Base-by-base conservation (phyloP, 2,797 vertebrate species). In the Pangasius macronema region DNA sequence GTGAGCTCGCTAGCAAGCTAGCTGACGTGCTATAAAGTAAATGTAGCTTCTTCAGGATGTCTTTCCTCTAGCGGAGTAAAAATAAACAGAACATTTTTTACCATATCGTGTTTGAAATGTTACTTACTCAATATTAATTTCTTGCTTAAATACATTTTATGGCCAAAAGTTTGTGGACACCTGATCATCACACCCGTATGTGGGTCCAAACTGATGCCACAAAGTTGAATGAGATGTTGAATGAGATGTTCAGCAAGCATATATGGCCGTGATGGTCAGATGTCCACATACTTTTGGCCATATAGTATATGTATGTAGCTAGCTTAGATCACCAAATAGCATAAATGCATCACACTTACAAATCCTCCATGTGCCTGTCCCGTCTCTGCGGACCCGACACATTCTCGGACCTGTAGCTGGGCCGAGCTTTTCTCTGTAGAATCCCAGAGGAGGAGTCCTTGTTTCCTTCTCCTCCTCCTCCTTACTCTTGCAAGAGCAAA, bases 291-390 rank as follows among this genome's bases (percentile, higher is more conserved):
- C 22, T 7, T 46, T 49, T n/a, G 42, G 10, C 24, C 39, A 13
- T 75, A 75, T 49, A 27, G 42, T 27, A 42, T 1, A 7, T 75
- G 16, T 75, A 75, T 49, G 9, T 75, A 75, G 42, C 42, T 6
- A 75, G n/a, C 0, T 53, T 42, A 18, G 73, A 5, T 51, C 7
- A 53, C 5, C 16, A 76, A 30, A 51, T 51, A 51, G 13, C 4
- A 49, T 76, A 76, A 76, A 51, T 76, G 18, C 46, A 27, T 49
- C 30, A 51, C 46, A 76, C 98, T 97, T 97, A 99, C 98, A 94
- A 98, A 98, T 91, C 95, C 96, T 93, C 97, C 97, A 85, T 94
- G 95, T 0, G 94, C 93, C 91, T 94, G 92, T 87, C 94, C 95
- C 92, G 96, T 95, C 81, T 97, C 97, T 63, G 86, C 93, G 22